Conservation (phyloP, 2,797 vertebrate genomes). For the Pyrocephalus nanus region DNA sequence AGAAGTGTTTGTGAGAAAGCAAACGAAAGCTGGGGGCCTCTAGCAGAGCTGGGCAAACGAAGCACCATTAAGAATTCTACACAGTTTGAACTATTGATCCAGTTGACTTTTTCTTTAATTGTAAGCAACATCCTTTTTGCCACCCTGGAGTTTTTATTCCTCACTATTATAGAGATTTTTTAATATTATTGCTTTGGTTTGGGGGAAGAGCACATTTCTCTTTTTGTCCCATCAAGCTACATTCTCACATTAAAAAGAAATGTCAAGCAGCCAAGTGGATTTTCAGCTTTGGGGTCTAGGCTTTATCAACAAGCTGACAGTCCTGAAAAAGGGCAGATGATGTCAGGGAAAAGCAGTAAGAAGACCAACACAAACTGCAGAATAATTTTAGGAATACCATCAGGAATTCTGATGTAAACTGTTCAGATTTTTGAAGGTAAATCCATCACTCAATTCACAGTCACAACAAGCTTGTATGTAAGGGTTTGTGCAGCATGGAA, state of each 20-base stretch:
- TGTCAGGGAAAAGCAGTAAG: not conserved
- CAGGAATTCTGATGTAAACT: not conserved
- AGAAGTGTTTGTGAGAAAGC: not conserved
- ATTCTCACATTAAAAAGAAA: not conserved
- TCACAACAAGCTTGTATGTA: rapidly evolving
- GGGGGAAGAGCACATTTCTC: not conserved
- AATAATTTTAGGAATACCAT: not conserved
- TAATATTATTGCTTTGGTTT: not conserved
- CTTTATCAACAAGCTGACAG: not conserved
- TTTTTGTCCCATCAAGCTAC: not conserved
- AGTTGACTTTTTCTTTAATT: not conserved
- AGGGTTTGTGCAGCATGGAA: not conserved
- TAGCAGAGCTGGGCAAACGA: slow-evolving; percentile 43
- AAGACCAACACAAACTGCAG: not conserved
- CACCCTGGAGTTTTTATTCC: not conserved
- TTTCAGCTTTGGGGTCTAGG: not conserved
- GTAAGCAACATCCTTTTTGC: not conserved
- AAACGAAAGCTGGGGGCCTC: slow-evolving; percentile 25
- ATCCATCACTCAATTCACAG: not conserved
- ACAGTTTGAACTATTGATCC: slow-evolving; percentile 48
- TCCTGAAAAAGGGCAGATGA: not conserved
- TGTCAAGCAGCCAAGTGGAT: not conserved
- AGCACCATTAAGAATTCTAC: slow-evolving; percentile 29
- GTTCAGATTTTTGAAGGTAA: not conserved
- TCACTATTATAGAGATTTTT: not conserved